Evolutionary conservation across 2,888 invertebrate species (phyloP), one percentile per base, ranked within the genome.

Genomic region (Drosophila austrosaltans): DNA sequence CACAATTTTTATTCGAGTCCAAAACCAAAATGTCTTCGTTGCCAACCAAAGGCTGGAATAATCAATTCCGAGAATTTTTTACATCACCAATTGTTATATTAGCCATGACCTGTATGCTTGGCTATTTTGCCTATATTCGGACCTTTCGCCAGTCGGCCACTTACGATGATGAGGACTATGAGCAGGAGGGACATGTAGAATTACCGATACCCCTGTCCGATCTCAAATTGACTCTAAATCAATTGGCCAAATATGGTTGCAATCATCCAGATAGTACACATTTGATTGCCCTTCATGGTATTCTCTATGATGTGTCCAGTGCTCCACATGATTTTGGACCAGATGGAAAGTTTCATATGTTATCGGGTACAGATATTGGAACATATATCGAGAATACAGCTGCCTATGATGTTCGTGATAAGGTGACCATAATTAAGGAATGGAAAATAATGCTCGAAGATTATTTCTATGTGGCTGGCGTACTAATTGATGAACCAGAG

Each of bases 141-240:
- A 54, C 48, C 0, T 60, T 68, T 0, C 61, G 66, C 0, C 66
- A 58, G 0, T 25, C 70, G 57, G 79, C 76, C 2, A 78, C 78
- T 2, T 85, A 83, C 8, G 88, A 86, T n/a, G 79, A 81, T 1
- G 72, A 75, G 8, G 83, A 83, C 61, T 80, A 73, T 5, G 53
- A 61, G 54, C 12, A 36, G 0, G 69, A 62, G 16, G 72, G 63
- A 0, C 63, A 75, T 1, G 53, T 44, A 0, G 4, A 20, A 22
- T 6, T 71, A 2, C 42, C 28, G 1, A 1, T 20, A 0, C 77
- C 86, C 0, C 2, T 83, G 4, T 5, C 28, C 2, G 54, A 77
- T 25, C 61, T 82, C 0, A 0, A 1, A 0, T 16, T 86, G 8
- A 76, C 61, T 0, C 44, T 20, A 1, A 16, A 58, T 4, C 7